These are phyloP conservation scores for Entomobrya multifasciata DNA, from an alignment of 2,888 invertebrate genomes.

Conservation along the genomic window DNA sequence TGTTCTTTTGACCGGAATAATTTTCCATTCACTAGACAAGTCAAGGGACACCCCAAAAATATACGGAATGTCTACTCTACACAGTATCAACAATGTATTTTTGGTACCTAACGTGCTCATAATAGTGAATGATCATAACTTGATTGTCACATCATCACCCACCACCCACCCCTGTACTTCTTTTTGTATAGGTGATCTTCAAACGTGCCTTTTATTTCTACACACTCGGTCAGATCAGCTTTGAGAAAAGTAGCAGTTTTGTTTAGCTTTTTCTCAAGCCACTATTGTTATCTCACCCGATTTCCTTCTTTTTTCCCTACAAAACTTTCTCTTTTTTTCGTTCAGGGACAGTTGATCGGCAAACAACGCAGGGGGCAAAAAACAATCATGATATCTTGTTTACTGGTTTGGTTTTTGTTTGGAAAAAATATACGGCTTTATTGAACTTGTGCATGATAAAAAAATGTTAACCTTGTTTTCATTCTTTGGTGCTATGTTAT, in stretches of 20 bases:
- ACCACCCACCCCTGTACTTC: too few relatives aligned
- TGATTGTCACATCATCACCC: neutral
- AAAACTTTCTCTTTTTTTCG: too few relatives aligned
- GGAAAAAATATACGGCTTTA: neutral
- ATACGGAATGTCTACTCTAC: too few relatives aligned
- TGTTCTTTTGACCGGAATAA: neutral
- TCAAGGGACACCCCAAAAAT: too few relatives aligned
- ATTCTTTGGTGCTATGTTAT: neutral
- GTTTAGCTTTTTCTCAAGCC: neutral
- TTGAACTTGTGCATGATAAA: neutral
- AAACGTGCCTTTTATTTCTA: too few relatives aligned
- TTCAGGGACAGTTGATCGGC: too few relatives aligned
- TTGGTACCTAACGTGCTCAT: neutral
- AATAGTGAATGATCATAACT: constrained; percentile 2
- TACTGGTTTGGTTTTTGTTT: too few relatives aligned
- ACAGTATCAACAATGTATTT: neutral
- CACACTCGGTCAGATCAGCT: too few relatives aligned
- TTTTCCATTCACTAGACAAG: neutral
- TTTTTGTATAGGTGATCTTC: too few relatives aligned
- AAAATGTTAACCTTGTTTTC: neutral
- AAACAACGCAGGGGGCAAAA: too few relatives aligned
- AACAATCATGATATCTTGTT: too few relatives aligned
- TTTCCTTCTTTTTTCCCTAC: too few relatives aligned
- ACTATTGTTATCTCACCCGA: neutral
- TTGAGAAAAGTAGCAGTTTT: neutral